A percentile compares a stretch with the other conserved stretches of the same genome.
These are phyloP conservation scores for Sphyrna mokarran DNA, from an alignment of 2,113 vertebrate species.

Conservation along the genomic window DNA sequence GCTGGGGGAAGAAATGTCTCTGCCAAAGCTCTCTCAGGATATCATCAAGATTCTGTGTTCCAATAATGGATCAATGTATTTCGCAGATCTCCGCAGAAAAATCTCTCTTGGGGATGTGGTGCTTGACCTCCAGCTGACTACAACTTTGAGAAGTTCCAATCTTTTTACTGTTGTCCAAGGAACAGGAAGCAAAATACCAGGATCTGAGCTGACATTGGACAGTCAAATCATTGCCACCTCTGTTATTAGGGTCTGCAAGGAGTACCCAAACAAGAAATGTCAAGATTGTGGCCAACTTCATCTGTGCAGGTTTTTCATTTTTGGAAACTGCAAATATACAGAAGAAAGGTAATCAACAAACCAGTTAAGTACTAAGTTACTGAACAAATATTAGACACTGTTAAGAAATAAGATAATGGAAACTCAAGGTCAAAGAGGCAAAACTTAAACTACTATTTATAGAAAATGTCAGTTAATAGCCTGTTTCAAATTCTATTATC, in stretches of 20 bases:
- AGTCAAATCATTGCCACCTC: not conserved
- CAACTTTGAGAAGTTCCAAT: not conserved
- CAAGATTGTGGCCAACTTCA: not conserved
- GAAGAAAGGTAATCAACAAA: not conserved
- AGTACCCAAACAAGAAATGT: constrained; percentile 15
- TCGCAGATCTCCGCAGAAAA: not conserved
- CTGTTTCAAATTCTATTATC: not conserved
- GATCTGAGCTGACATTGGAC: not conserved
- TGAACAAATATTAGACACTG: not conserved
- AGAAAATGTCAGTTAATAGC: not conserved
- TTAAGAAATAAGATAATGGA: not conserved
- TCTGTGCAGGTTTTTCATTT: constrained; percentile 14
- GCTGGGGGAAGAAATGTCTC: not conserved
- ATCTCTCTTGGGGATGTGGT: no score
- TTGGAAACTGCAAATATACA: not conserved
- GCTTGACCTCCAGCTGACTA: not conserved
- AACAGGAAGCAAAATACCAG: not conserved
- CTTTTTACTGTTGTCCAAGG: not conserved
- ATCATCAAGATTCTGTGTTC: constrained; percentile 19
- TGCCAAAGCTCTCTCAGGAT: not conserved
- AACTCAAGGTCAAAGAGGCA: not conserved
- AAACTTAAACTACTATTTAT: not conserved
- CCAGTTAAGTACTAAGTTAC: not conserved
- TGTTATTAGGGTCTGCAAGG: not conserved
- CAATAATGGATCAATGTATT: not conserved